phyloP scores from a whole-genome alignment of 1,140 invertebrate genomes.

The Lepidotrigona ventralis region DNA sequence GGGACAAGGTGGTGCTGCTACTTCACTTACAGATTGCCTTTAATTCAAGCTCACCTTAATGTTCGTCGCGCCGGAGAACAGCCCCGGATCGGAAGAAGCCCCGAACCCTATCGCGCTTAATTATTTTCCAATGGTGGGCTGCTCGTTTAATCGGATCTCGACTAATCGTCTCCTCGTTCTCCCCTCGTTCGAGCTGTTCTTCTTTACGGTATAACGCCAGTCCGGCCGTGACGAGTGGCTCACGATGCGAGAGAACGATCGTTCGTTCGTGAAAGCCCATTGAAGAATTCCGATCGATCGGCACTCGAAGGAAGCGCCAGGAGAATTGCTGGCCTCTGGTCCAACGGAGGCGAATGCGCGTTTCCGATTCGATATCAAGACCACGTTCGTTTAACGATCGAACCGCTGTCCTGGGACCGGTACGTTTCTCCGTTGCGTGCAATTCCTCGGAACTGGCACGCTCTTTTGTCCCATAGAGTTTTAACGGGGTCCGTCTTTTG shows the following conservation, averaged over 20 bases:
- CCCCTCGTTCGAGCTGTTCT: constrained; percentile 23
- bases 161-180: constrained; percentile 51
- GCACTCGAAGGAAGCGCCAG: constrained; percentile 15
- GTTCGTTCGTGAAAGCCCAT: constrained; percentile 39
- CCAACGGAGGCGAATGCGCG: constrained; percentile 18
- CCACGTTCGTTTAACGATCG: not conserved
- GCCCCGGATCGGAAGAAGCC: constrained; percentile 7
- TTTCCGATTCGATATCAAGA: not conserved
- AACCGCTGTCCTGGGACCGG: not conserved
- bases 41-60: constrained; percentile 48
- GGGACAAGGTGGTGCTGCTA: not conserved
- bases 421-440: not conserved
- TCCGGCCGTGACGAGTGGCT: constrained; percentile 15
- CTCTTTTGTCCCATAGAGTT: not conserved
- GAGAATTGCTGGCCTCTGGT: constrained; percentile 20
- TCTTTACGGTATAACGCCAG: constrained; percentile 43
- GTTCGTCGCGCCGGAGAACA: constrained; percentile 34
- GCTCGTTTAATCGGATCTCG: constrained; percentile 63
- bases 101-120: constrained; percentile 57
- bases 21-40: constrained; percentile 35
- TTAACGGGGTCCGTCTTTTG: not conserved
- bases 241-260: not conserved
- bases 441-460: not conserved
- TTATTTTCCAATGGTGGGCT: constrained; percentile 61
- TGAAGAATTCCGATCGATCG: constrained; percentile 45